phyloP scores from a whole-genome alignment of 2,797 vertebrate genomes.

The Octomys mimax region DNA sequence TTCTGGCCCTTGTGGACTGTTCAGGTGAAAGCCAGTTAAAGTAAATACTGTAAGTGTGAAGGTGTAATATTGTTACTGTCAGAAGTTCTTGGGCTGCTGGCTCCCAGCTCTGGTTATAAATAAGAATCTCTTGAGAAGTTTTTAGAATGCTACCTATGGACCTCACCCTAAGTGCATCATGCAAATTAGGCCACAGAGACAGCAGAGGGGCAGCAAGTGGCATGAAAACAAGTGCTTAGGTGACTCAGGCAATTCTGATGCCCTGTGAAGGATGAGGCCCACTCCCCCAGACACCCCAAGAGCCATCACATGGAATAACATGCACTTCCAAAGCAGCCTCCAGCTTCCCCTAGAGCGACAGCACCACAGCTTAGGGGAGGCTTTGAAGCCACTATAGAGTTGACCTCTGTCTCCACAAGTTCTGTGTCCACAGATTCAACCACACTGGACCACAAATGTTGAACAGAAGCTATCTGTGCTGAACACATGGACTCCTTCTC shows the following conservation, averaged over 20 bases:
- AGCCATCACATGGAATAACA: neutral
- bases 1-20: neutral
- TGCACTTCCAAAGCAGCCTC: neutral
- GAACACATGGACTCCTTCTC: neutral
- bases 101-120: neutral
- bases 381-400: neutral
- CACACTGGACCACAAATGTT: neutral
- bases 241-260: neutral
- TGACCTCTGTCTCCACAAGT: neutral
- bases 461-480: neutral
- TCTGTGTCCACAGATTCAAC: neutral
- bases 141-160: neutral
- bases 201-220: neutral
- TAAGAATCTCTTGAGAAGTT: neutral
- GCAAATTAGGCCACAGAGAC: neutral
- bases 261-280: neutral
- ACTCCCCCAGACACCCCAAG: neutral
- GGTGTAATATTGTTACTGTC: neutral
- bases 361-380: neutral
- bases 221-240: neutral
- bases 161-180: neutral
- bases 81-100: neutral
- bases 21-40: neutral
- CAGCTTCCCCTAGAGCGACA: neutral
- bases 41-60: neutral